A percentile compares a stretch with the other conserved stretches of the same genome.
Conservation (phyloP, 2,113 vertebrate genomes). For the Regulus satrapa region DNA sequence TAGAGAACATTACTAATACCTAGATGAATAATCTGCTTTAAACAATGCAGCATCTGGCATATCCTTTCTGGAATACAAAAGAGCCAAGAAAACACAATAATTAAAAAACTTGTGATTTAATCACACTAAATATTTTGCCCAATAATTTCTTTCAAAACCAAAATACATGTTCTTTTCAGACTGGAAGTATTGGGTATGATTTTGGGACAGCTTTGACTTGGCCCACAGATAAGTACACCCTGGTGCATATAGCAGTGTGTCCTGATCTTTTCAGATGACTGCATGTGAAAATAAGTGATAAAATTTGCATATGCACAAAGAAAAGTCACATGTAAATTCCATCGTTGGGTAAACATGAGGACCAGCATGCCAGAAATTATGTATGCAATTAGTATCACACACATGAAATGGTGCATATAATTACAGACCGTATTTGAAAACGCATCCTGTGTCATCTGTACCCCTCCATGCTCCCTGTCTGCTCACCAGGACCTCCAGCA, state of each 20-base stretch:
- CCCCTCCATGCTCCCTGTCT: neutral
- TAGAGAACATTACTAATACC: neutral
- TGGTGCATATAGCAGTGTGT: neutral
- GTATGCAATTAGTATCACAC: neutral
- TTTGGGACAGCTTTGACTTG: neutral
- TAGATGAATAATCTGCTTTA: neutral
- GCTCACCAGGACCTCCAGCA: neutral
- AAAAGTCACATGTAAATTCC: neutral
- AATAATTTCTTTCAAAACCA: neutral
- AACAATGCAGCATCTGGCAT: neutral
- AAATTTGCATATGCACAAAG: neutral
- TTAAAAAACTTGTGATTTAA: neutral
- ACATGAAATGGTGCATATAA: neutral
- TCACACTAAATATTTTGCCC: neutral
- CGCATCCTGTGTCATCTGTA: neutral
- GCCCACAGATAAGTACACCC: neutral
- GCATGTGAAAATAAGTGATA: neutral
- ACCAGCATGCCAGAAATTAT: neutral
- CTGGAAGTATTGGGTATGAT: neutral
- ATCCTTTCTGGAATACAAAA: neutral
- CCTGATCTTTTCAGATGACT: neutral
- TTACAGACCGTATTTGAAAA: neutral
- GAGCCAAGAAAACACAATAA: neutral
- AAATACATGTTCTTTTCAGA: neutral
- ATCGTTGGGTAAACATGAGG: neutral